Conservation (phyloP, 2,797 vertebrate species). For the Sebastes taczanowskii region DNA sequence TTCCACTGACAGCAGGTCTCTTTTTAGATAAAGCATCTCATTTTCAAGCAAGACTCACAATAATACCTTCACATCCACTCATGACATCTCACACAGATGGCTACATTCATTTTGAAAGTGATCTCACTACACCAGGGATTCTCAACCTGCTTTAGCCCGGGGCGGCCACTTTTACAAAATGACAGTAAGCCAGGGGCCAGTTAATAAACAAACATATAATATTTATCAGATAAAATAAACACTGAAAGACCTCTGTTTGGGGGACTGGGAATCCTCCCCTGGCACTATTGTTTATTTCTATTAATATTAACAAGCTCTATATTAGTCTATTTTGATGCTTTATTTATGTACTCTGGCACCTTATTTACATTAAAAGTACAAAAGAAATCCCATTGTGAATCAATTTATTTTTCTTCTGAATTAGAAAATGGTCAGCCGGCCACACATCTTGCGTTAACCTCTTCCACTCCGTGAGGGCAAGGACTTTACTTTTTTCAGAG, state of each 20-base stretch:
- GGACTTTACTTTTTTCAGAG: too few species aligned
- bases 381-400: not conserved
- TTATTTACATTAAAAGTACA: not conserved
- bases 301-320: not conserved
- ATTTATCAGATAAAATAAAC: not conserved
- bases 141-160: not conserved
- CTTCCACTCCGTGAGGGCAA: not conserved
- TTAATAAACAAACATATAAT: not conserved
- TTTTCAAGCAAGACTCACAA: not conserved
- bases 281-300: not conserved
- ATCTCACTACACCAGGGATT: not conserved
- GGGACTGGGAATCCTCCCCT: not conserved
- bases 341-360: not conserved
- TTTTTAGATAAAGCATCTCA: conserved; percentile 10
- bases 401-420: not conserved
- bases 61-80: not conserved
- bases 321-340: not conserved
- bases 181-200: not conserved
- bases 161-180: not conserved
- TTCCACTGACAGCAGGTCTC: not conserved
- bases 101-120: not conserved
- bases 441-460: not conserved
- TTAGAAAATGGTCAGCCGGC: not conserved
- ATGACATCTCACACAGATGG: not conserved
- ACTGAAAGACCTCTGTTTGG: not conserved